Evolutionary conservation across 2,888 invertebrate genomes (phyloP).

Genomic region (Metalampra italica): DNA sequence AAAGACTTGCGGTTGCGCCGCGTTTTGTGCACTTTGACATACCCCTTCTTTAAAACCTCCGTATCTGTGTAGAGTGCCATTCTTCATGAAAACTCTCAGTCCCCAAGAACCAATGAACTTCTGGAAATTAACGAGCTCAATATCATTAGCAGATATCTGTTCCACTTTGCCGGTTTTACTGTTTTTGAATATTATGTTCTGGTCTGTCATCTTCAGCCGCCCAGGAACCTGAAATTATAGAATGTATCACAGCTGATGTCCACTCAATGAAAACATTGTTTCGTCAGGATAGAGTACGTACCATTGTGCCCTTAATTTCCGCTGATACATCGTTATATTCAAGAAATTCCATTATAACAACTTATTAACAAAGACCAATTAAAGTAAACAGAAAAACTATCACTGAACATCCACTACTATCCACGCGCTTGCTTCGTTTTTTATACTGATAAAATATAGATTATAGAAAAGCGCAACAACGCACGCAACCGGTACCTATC

Average conservation of each 20-base stretch:
- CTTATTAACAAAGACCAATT: neutral
- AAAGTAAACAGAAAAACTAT: no score
- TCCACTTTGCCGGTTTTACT: constrained; percentile 98
- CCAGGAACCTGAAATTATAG: constrained; percentile 86
- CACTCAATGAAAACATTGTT: neutral
- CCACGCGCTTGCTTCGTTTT: no score
- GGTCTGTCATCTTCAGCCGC: constrained; percentile 93
- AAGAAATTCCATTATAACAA: constrained; percentile 83
- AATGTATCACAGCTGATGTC: constrained; percentile 7
- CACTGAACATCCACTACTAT: no score
- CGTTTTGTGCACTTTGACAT: no score
- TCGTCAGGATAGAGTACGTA: constrained; percentile 59
- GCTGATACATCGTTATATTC: constrained; percentile 92
- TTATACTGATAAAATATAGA: no score
- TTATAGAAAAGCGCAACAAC: no score
- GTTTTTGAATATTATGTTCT: constrained; percentile 95
- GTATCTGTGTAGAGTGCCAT: constrained; percentile 93
- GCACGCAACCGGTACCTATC: no score
- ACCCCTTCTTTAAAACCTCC: constrained; percentile 95
- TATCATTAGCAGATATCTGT: constrained; percentile 89
- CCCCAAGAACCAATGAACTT: constrained; percentile 95
- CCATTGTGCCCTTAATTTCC: constrained; percentile 93
- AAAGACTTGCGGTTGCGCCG: no score
- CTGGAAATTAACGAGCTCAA: constrained; percentile 95
- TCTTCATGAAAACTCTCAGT: constrained; percentile 91